Evolutionary conservation across 2,113 vertebrate genomes (phyloP), one percentile per base, ranked within the genome.

Genomic region (Zapornia atra): DNA sequence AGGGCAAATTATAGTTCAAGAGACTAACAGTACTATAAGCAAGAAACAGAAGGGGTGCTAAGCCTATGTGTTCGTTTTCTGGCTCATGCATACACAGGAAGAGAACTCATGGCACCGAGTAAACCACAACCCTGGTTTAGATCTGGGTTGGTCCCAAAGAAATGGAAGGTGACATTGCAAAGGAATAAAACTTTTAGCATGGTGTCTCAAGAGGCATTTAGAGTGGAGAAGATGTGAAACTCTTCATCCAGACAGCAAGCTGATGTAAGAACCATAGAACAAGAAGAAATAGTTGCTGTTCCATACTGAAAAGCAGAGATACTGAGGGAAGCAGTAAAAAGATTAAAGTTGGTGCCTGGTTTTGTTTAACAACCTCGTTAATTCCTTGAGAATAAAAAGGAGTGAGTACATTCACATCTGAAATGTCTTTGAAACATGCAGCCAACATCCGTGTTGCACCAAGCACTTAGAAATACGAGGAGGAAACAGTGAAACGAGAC

Each of bases 341-440:
- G 70, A 80, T 93, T 95, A 72, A 93, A 85, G 48, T 69, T 21
- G 2, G 42, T 68, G 82, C 57, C 81, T 94, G 92, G 73, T 89
- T 96, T 87, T 96, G 85, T 75, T 96, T 89, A 78, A 80, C 40
- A 78, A 46, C 31, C 38, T 75, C 70, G 65, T 93, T 94, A 93
- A 95, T 95, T 91, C 72, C 72, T 36, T 71, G 75, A 86, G 80
- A 80, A 82, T 79, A 86, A 73, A 90, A 91, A 94, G n/a, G n/a
- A 88, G 33, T 6, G 61, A 92, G 31, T 51, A 78, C 29, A 83
- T 78, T 85, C 90, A 56, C 83, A 89, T 89, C 86, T 96, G 87
- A 92, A 90, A 76, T 50, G 3, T 57, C 66, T 90, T 59, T 80
- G 82, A 79, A 89, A 85, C 36, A 64, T 0, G 2, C 73, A 84